Conservation (phyloP, 2,888 invertebrate species). For the Aphodius sticticus region DNA sequence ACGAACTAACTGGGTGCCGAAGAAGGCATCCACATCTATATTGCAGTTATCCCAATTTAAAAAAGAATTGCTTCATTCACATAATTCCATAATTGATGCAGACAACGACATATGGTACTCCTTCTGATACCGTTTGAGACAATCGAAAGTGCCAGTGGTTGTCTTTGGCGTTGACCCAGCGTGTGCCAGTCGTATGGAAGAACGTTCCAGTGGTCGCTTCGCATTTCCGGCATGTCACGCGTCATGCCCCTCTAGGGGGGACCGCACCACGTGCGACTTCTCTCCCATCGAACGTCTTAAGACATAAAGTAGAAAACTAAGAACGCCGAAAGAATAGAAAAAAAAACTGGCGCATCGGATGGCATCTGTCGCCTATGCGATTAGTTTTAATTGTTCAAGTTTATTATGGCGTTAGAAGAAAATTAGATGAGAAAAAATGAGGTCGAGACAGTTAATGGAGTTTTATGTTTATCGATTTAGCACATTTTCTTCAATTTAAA, state of each 20-base stretch:
- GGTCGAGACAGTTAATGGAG: not conserved
- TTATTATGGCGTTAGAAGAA: not conserved
- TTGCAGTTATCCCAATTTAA: not conserved
- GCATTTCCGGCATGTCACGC: slow-evolving; percentile 39
- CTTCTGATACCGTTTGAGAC: not conserved
- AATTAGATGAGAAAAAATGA: not conserved
- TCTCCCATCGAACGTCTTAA: slow-evolving; percentile 26
- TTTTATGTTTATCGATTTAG: no score
- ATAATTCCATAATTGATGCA: not conserved
- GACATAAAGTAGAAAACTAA: slow-evolving; percentile 20
- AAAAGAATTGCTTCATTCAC: not conserved
- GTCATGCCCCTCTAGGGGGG: slow-evolving; percentile 26
- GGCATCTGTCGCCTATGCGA: not conserved
- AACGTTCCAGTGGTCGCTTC: slow-evolving; percentile 21
- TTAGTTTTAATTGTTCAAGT: not conserved
- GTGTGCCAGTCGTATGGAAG: not conserved
- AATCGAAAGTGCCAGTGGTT: not conserved
- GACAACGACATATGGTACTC: not conserved
- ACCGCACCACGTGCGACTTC: not conserved
- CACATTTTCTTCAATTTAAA: no score
- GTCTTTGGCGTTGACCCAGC: not conserved
- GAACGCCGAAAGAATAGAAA: not conserved
- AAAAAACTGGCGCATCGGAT: not conserved
- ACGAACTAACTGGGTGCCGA: not conserved
- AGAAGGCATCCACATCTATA: not conserved